Conservation (phyloP, 2,888 invertebrate genomes). For the Argynnis bischoffii region DNA sequence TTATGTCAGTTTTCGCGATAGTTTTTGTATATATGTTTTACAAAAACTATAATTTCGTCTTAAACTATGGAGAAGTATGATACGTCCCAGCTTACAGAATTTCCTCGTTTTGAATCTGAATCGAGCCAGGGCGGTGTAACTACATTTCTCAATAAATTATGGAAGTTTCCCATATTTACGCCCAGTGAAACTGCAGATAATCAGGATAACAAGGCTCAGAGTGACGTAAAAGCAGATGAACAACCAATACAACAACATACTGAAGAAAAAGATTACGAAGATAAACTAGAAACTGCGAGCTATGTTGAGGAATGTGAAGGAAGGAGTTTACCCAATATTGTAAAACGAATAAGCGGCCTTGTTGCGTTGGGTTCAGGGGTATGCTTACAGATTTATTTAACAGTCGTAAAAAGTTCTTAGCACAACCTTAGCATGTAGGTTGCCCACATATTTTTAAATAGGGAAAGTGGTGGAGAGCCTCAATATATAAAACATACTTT, state of each 20-base stretch:
- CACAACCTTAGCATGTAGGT: too few relatives aligned
- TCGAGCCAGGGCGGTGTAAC: constrained; percentile 87
- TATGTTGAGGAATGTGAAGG: constrained; percentile 85
- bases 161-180: constrained; percentile 85
- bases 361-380: constrained; percentile 91
- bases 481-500: too few relatives aligned
- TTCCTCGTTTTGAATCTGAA: constrained; percentile 87
- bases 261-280: constrained; percentile 55
- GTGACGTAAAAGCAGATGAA: constrained; percentile 49
- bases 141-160: constrained; percentile 88
- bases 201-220: constrained; percentile 50
- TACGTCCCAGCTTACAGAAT: constrained; percentile 74
- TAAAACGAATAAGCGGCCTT: constrained; percentile 93
- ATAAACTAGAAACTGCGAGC: constrained; percentile 62
- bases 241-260: constrained; percentile 37
- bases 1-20: constrained; percentile 3
- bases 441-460: too few relatives aligned
- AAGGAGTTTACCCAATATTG: constrained; percentile 92
- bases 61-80: constrained; percentile 73
- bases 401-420: too few relatives aligned
- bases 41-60: neutral
- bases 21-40: constrained; percentile 15
- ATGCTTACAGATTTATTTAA: constrained; percentile 55
- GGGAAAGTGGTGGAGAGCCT: too few relatives aligned
- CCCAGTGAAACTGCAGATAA: constrained; percentile 59